Base-by-base conservation (phyloP, 2,797 vertebrate genomes). In the Peromyscus melanophrys region DNA sequence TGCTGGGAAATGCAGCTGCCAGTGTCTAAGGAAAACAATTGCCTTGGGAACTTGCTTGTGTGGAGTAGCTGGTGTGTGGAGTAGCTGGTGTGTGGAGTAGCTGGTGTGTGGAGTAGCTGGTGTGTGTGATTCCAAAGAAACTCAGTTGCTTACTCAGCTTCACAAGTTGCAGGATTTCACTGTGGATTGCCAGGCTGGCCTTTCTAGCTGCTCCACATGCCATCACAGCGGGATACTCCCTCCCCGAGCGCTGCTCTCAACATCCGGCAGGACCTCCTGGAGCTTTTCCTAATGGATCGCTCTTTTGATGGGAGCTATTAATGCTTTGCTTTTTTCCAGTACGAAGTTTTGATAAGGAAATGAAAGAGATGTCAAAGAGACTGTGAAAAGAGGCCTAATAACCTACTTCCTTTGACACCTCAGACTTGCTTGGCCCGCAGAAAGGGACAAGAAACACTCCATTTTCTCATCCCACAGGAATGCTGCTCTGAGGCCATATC, bases 11-110 rank as follows among this genome's bases (percentile, higher is more conserved):
- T 86, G 78, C 78, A 88, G 31, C 91, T 73, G 17, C 37, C 95
- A 16, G 46, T 82, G 57, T 94, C 78, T 86, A 94, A 98, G 96
- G 61, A 55, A 89, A 96, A 90, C 27, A 82, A 83, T 93, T 97
- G 98, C 71, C 77, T 94, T 43, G 40, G 78, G 93, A 97, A 96
- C 13, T 55, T 49, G 65, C 76, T 90, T 46, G 10, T 63, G 97
- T 92, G 43, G 49, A 96, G 89, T 67, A 93, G 75, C 55, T 94
- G 73, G 27, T 55, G 13, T 88, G 29, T 94, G 52, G 57, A 59
- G 57, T 59, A 59, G 6, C 49, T 52, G 49, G n/a, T 37, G 6
- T 46, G 75, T 75, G 43, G 40, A 71, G 34, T 71, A 71, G 17
- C 69, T 75, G 69, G 17, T 37, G 8, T 80, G 97, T 92, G 49